phyloP scores from a whole-genome alignment of 2,888 invertebrate species.

The Polymixis lichenea region DNA sequence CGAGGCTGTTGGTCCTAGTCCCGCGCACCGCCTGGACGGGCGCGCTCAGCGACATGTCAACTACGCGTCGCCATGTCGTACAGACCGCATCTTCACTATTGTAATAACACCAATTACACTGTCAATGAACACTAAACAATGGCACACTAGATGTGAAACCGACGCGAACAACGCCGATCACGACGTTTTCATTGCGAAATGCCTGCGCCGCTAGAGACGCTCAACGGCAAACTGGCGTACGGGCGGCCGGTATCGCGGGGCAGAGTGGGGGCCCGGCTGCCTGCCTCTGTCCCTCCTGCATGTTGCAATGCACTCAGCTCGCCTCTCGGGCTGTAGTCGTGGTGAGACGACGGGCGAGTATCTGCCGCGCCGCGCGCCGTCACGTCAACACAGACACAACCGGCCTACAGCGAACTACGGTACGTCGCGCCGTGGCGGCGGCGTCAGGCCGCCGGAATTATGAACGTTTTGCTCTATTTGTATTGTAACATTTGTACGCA shows the following conservation, averaged over 20 bases:
- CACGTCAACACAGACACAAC: conserved; percentile 72
- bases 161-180: conserved; percentile 75
- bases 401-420: conserved; percentile 55
- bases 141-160: conserved; percentile 81
- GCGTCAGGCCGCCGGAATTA: conserved; percentile 54
- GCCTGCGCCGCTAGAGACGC: conserved; percentile 88
- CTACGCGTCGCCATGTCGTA: conserved; percentile 86
- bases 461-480: conserved; percentile 69
- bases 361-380: conserved; percentile 65
- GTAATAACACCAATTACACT: conserved; percentile 80
- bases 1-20: conserved; percentile 94
- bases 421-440: conserved; percentile 45
- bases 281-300: conserved; percentile 83
- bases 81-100: conserved; percentile 78
- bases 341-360: conserved; percentile 73
- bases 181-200: conserved; percentile 77
- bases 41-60: conserved; percentile 90
- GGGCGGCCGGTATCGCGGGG: conserved; percentile 77
- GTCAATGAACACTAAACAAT: conserved; percentile 83
- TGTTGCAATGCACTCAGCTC: conserved; percentile 86
- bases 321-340: conserved; percentile 74
- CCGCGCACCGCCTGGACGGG: conserved; percentile 89
- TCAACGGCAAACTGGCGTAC: conserved; percentile 87
- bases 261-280: conserved; percentile 86
- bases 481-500: conserved; percentile 58